Base-by-base conservation (phyloP, 2,797 vertebrate species). In the Gambusia yucatana region DNA sequence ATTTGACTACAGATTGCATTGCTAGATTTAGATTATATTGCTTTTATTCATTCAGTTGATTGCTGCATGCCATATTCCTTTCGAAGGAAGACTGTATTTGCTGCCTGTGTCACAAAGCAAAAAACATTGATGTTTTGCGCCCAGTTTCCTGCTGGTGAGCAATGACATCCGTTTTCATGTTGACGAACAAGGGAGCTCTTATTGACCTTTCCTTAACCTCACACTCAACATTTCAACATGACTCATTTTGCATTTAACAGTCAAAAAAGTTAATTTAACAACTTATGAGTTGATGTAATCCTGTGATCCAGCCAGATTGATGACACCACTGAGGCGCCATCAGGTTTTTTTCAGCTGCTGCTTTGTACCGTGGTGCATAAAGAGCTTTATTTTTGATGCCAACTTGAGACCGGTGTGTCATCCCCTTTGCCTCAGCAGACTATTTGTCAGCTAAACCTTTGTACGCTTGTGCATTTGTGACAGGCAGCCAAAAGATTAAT, bases 11-110 rank as follows among this genome's bases (percentile, higher is more conserved):
- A 80, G 75, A 84, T 87, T 81, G 75, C 81, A 82, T 81, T 88
- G 80, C 82, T 47, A 75, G 8, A 52, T 83, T 84, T 78, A 75
- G 30, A 43, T 77, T 79, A 25, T 69, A 61, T 52, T 81, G 78
- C 77, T 86, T 87, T 86, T 69, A 88, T 86, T 79, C 75, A 77
- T 55, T 59, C 39, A 25, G 84, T 73, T 86, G 82, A 92, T 90
- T 88, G 86, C 88, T 80, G 73, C 85, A 74, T 87, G 80, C 72
- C 30, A 33, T 73, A 70, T 73, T 85, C 74, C 71, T 84, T 87
- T 91, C 86, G 44, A 85, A 39, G 3, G 1, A 81, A 81, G 82
- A 81, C 77, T 72, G 72, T 3, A 70, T 88, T 82, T 81, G 79
- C 81, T 88, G 86, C 81, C 82, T 86, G 86, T 77, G 86, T 89